Evolutionary conservation across 2,888 invertebrate genomes (phyloP), one percentile per base, ranked within the genome.

Genomic region (Drosophila mettleri): DNA sequence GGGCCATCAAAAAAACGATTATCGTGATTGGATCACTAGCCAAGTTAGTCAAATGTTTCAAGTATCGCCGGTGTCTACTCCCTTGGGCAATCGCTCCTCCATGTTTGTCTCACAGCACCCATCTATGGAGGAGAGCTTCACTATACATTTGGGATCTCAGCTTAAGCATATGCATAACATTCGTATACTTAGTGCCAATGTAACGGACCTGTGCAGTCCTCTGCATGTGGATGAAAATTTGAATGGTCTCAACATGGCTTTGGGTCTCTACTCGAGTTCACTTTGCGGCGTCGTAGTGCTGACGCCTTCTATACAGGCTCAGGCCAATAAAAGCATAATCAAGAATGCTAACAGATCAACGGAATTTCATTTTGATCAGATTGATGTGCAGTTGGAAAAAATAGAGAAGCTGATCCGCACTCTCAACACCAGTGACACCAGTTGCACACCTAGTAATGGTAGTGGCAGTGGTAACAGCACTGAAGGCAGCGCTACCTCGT

Each of bases 141-240:
- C 99, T 20, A 98, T 99, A 89, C 98, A 99, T 93, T 94, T 99
- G 74, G 99, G 99, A 52, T 98, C 98, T 5, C 99, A 99, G 93
- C 94, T 99, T 92, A 99, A 99, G 92, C 98, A 99, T 90, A 99
- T 98, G 94, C 99, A 99, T 92, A 99, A 99, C 92, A 96, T 99
- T 70, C 94, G 99, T 58, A 95, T 99, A 69, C 93, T 98, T 31
- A 96, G 97, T 63, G 96, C 96, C 20, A 95, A 97, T 92, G 94
- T 96, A 14, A 94, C 97, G 82, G 97, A 98, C 90, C 94, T 98
- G 77, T 96, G 97, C 88, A 93, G 93, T 81, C 93, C 94, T 1
- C 90, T 93, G 66, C 93, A 93, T 74, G 92, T 91, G 20, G 93
- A 93, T 41, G 92, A 92, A 68, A 92, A 92, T 57, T 79, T 92